Percentiles rank a stretch among this genome's conserved stretches.
Conservation (phyloP, 2,113 vertebrate genomes). For the Pseudonaja textilis region DNA sequence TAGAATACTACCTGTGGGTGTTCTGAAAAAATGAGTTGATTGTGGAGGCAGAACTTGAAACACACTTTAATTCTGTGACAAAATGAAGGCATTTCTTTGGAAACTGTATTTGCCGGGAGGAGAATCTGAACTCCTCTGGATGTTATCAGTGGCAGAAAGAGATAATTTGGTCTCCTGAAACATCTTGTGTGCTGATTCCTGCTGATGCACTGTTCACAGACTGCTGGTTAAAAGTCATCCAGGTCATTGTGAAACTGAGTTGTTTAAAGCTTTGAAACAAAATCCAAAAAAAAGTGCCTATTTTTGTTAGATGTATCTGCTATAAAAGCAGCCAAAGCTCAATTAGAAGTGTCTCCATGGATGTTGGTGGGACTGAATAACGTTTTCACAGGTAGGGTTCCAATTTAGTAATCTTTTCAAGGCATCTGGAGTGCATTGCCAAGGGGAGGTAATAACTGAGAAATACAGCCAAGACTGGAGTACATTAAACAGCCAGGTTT, state of each 20-base stretch:
- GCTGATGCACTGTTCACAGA: neutral
- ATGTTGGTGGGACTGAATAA: neutral
- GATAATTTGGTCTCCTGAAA: neutral
- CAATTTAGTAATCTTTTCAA: neutral
- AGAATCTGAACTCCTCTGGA: neutral
- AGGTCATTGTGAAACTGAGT: neutral
- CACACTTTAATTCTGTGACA: neutral
- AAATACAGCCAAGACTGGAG: neutral
- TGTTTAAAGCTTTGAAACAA: neutral
- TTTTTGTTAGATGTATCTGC: neutral
- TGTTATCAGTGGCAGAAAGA: neutral
- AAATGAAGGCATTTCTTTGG: neutral
- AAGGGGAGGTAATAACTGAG: neutral
- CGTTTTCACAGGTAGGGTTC: neutral
- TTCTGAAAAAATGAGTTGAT: neutral
- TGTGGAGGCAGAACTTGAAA: neutral
- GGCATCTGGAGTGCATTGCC: neutral
- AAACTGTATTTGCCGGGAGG: neutral
- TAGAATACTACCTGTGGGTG: neutral
- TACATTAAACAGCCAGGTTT: neutral
- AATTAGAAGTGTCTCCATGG: neutral
- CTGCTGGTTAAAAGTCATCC: neutral
- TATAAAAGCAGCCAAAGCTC: neutral
- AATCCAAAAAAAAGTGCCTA: neutral
- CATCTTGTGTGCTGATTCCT: neutral